Evolutionary conservation across 2,113 vertebrate species (phyloP), one percentile per base, ranked within the genome.

Genomic region (Neolamprologus sp.): DNA sequence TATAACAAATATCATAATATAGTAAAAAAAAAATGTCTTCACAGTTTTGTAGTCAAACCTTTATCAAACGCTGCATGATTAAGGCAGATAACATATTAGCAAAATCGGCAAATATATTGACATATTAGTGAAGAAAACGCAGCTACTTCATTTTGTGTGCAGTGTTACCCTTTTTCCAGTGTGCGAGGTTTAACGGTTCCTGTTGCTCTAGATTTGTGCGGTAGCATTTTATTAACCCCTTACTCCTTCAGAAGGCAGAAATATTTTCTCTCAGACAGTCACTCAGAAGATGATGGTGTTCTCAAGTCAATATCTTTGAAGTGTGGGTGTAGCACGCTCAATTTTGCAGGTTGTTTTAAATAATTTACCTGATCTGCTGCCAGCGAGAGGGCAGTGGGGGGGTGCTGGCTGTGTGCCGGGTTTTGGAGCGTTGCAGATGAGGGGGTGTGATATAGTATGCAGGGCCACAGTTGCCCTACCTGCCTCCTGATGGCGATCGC

Each of bases 271-370:
- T 89, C 80, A 80, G 37, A 83, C 57, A 81, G 79, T 86, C 84
- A 58, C 88, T 92, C 78, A 73, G 86, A 87, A 81, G 89, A 89
- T 79, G 86, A 90, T 84, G 80, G 54, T 75, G 33, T 85, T 83
- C 87, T 89, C 88, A 84, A 91, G 93, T 96, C 93, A 88, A 79
- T 79, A 84, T 93, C 89, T 94, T 86, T 92, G 89, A 93, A 92
- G 93, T 90, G 83, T 75, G 83, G 89, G 81, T 86, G 85, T 86
- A 82, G 85, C 85, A 6, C 11, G 54, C 93, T 95, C 90, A 84
- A 81, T 95, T 95, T 94, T 95, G 88, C 92, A 93, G 89, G 89
- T 82, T 93, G 93, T 91, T 94, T 95, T 95, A 86, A 96, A 94
- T 96, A 91, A 95, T 95, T 95, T 81, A 95, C 86, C 82, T 80